Conservation (phyloP, 2,888 invertebrate genomes). For the Caenorhabditis zanzibari region DNA sequence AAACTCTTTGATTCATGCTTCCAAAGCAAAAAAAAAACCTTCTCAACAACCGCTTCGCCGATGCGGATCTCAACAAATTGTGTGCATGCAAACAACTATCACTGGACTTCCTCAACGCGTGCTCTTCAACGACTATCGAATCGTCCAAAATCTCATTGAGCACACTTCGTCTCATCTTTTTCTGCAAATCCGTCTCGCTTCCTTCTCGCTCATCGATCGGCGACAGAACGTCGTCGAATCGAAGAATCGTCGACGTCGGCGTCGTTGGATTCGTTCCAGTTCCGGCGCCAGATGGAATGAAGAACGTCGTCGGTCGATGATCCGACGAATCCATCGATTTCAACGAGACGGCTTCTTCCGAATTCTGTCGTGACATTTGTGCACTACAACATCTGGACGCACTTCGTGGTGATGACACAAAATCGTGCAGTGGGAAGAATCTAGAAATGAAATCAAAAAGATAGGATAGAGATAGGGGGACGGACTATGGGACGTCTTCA, state of each 20-base stretch:
- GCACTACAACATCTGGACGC: slow-evolving; percentile 66
- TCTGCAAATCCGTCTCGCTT: slow-evolving; percentile 39
- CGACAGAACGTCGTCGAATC: slow-evolving; percentile 66
- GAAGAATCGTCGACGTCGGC: not conserved
- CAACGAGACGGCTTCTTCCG: slow-evolving; percentile 54
- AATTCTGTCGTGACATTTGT: slow-evolving; percentile 66
- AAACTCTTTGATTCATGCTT: not conserved
- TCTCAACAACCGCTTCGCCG: slow-evolving; percentile 59
- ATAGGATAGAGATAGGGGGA: not conserved
- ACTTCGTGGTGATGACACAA: slow-evolving; percentile 66
- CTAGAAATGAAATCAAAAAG: slow-evolving; percentile 29
- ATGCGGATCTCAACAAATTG: slow-evolving; percentile 57
- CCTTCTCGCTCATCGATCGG: slow-evolving; percentile 65
- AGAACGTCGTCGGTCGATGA: slow-evolving; percentile 52
- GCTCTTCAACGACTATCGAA: slow-evolving; percentile 35
- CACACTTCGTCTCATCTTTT: slow-evolving; percentile 25
- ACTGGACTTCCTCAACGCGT: slow-evolving; percentile 56
- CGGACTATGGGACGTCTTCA: not conserved
- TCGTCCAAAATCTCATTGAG: slow-evolving; percentile 53
- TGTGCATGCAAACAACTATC: slow-evolving; percentile 70
- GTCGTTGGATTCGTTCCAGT: not conserved
- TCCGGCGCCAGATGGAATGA: slow-evolving; percentile 16
- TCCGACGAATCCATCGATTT: slow-evolving; percentile 40
- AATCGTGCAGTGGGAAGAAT: slow-evolving; percentile 68
- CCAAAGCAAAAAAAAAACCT: slow-evolving; percentile 39